Evolutionary conservation across 2,113 vertebrate genomes (phyloP).

Genomic region (Myrmecobius fasciatus): DNA sequence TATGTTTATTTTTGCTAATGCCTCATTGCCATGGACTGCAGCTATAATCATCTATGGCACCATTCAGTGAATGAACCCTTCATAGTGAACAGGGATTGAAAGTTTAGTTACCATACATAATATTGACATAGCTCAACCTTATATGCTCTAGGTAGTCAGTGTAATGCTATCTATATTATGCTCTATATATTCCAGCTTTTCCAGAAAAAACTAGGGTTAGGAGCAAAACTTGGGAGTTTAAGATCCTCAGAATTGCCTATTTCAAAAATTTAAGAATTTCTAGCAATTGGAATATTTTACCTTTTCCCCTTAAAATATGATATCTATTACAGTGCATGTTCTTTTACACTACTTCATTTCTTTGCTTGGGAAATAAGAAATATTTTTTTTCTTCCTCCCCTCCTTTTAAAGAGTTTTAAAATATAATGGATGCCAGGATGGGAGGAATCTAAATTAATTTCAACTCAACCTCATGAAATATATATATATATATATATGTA

Average conservation of each 20-base stretch:
- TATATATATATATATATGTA: constrained; percentile 11
- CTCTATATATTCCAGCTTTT: neutral
- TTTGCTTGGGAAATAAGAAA: constrained; percentile 29
- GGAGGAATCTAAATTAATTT: constrained; percentile 35
- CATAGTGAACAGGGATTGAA: neutral
- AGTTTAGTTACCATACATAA: neutral
- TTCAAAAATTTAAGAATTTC: neutral
- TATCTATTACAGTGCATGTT: neutral
- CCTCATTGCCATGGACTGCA: neutral
- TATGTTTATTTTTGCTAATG: neutral
- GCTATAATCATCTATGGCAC: neutral
- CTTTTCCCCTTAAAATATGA: neutral
- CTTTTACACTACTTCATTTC: neutral
- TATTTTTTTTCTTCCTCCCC: neutral
- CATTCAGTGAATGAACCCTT: neutral
- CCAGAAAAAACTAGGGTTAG: neutral
- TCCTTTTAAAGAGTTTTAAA: constrained; percentile 1
- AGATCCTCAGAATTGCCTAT: neutral
- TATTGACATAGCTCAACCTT: neutral
- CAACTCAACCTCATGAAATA: constrained; percentile 43
- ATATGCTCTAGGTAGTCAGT: neutral
- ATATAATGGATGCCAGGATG: neutral
- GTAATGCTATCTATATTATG: neutral
- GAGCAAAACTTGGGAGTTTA: neutral
- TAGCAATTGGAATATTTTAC: neutral